Evolutionary conservation across 2,797 vertebrate species (phyloP).

Genomic region (Astyanax mexicanus): DNA sequence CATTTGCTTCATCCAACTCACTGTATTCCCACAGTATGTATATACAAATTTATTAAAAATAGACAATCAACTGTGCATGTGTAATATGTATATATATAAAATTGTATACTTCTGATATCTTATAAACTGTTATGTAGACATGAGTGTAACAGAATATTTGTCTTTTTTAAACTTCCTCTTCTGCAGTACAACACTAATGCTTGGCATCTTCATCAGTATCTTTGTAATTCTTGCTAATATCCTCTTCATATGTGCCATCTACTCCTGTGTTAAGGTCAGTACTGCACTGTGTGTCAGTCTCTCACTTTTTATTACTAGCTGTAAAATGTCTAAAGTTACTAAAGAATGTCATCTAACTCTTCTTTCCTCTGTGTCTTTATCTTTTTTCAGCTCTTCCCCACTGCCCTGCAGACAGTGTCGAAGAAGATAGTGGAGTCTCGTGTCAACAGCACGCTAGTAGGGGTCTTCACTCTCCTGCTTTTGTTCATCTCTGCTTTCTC

Average conservation of each 20-base stretch:
- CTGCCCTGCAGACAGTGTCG: slow-evolving; percentile 84
- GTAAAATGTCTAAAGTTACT: not conserved
- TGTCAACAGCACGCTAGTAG: slow-evolving; percentile 88
- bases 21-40: slow-evolving; percentile 89
- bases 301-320: not conserved
- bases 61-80: too few species aligned
- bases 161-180: slow-evolving; percentile 39
- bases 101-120: too few species aligned
- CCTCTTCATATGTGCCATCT: slow-evolving; percentile 90
- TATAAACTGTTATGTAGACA: too few species aligned
- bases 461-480: slow-evolving; percentile 88
- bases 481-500: slow-evolving; percentile 90
- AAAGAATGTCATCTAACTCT: too few species aligned
- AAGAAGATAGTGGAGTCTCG: slow-evolving; percentile 91
- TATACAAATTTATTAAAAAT: not conserved
- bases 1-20: slow-evolving; percentile 89
- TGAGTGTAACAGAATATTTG: too few species aligned
- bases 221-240: slow-evolving; percentile 87
- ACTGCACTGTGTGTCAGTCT: not conserved
- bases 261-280: slow-evolving; percentile 92
- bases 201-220: slow-evolving; percentile 85
- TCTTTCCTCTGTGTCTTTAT: slow-evolving; percentile 3
- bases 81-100: too few species aligned
- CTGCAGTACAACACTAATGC: slow-evolving; percentile 86
- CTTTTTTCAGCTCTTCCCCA: slow-evolving; percentile 82